Percentiles rank a stretch among this genome's conserved stretches.
phyloP scores from a whole-genome alignment of 2,113 vertebrate genomes.

The Pygoscelis adeliae region DNA sequence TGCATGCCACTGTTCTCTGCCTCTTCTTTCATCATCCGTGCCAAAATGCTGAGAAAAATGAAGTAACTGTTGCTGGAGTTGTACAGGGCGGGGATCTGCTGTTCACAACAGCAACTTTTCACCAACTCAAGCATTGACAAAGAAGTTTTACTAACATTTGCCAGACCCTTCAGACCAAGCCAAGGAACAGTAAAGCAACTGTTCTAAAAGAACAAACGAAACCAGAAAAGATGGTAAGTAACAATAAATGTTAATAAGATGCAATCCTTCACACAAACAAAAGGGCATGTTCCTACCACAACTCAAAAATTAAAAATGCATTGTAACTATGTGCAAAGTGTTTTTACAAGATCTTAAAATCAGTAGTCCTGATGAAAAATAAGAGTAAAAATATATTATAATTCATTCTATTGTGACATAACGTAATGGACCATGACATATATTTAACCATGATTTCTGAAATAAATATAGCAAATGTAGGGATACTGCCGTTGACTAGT shows the following conservation, averaged over 20 bases:
- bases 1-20: constrained; percentile 75
- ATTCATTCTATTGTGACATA: not conserved
- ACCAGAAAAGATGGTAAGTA: not conserved
- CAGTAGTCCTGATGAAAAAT: not conserved
- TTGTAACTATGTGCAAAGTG: not conserved
- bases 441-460: not conserved
- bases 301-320: not conserved
- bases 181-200: constrained; percentile 88
- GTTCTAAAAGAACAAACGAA: constrained; percentile 76
- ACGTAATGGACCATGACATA: not conserved
- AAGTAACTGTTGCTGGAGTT: constrained; percentile 89
- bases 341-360: not conserved
- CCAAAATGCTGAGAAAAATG: constrained; percentile 92
- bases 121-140: constrained; percentile 87
- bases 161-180: constrained; percentile 88
- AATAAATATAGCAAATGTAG: not conserved
- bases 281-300: not conserved
- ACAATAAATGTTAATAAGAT: not conserved
- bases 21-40: constrained; percentile 82
- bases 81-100: constrained; percentile 80
- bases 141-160: constrained; percentile 83
- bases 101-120: constrained; percentile 81
- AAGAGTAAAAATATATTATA: not conserved
- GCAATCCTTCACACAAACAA: not conserved
- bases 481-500: not conserved